Base-by-base conservation (phyloP, 2,113 vertebrate species). In the Rhombomys opimus region DNA sequence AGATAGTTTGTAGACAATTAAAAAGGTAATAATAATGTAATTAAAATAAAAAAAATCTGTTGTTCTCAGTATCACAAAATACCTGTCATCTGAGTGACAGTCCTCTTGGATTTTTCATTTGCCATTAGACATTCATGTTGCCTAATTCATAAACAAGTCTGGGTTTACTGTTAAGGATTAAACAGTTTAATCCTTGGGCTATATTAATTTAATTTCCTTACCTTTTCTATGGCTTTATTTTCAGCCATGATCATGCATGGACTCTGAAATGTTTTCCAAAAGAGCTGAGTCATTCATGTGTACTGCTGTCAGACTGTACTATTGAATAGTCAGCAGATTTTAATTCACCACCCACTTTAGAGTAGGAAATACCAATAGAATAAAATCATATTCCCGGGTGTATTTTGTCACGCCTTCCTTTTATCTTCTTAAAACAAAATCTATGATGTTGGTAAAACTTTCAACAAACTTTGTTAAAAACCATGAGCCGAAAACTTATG, bases 271-370 rank as follows among this genome's bases (percentile, higher is more conserved):
- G 9, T 23, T 76, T 94, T 85, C 80, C 41, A 38, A 87, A 68
- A 93, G 73, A 94, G 80, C 0, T 59, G 63, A 9, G 61, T 75
- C 5, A 38, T 84, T 93, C 46, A 17, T 88, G 68, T 67, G 27
- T 27, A 25, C 41, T 95, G 84, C 70, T 76, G 41, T 73, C 11
- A 68, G 2, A 72, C 2, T 5, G 30, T 20, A 8, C 32, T 94
- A 67, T 41, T 96, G 92, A 90, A 65, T 22, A 87, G 11, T 2
- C 3, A 70, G 35, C 23, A 41, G 35, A 85, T 97, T 95, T 90
- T 93, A 95, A 96, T 89, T 90, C n/a, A 65, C 23, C 52, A 89
- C 1, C 12, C 94, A 20, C 61, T 13, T 89, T 90, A 38, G 23
- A 92, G 8, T 2, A 95, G 15, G 77, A 63, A 1, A 25, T 3